Conservation (phyloP, 2,113 vertebrate species). For the Nesospiza acunhae region DNA sequence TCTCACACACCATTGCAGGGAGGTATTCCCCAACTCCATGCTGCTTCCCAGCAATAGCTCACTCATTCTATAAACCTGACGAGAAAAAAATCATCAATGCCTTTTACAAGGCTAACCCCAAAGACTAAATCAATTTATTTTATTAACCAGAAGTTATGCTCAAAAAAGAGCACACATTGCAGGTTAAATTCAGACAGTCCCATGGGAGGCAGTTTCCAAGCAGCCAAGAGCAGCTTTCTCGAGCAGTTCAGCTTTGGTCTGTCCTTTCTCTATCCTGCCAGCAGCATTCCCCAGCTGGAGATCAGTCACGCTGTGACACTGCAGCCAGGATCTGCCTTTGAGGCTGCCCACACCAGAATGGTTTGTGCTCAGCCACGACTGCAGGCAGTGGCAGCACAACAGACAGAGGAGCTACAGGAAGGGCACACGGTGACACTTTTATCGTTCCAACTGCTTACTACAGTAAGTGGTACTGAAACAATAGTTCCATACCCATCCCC, state of each 20-base stretch:
- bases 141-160: not conserved
- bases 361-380: not conserved
- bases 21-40: not conserved
- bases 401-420: accelerated
- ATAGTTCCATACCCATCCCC: not conserved
- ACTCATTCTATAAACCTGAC: not conserved
- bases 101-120: not conserved
- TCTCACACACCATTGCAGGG: not conserved
- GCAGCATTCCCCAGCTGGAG: not conserved
- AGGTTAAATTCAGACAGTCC: not conserved
- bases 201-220: not conserved
- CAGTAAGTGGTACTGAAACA: not conserved
- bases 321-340: not conserved
- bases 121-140: not conserved
- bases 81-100: not conserved
- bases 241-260: accelerated
- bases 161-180: not conserved
- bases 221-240: not conserved
- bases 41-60: not conserved
- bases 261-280: not conserved
- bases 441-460: not conserved
- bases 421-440: not conserved
- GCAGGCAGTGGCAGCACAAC: not conserved
- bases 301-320: not conserved
- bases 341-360: not conserved